Conservation (phyloP, 2,888 invertebrate species). For the Ommatoiulus sabulosus region DNA sequence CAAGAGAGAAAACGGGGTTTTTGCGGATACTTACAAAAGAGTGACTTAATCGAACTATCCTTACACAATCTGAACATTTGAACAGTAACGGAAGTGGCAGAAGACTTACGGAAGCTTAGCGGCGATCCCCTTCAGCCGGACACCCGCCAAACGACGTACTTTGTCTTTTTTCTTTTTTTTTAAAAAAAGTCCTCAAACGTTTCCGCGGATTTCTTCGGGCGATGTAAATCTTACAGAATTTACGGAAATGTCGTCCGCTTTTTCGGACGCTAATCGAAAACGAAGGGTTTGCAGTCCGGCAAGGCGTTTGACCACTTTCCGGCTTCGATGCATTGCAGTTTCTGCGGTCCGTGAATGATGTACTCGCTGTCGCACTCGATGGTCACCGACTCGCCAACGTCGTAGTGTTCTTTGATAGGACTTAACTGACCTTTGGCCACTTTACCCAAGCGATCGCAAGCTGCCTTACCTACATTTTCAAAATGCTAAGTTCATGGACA, state of each 20-base stretch:
- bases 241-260: not conserved
- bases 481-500: too few species aligned
- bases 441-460: slow-evolving; percentile 79
- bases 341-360: slow-evolving; percentile 71
- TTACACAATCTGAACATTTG: not conserved
- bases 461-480: slow-evolving; percentile 75
- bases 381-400: slow-evolving; percentile 78
- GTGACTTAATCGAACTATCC: not conserved
- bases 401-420: slow-evolving; percentile 80
- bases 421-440: slow-evolving; percentile 78
- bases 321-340: slow-evolving; percentile 75
- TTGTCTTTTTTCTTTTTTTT: not conserved
- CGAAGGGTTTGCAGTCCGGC: slow-evolving; percentile 72
- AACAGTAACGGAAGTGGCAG: not conserved
- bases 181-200: not conserved
- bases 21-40: slow-evolving; percentile 4
- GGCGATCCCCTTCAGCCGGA: not conserved
- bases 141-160: not conserved
- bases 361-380: slow-evolving; percentile 78
- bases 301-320: slow-evolving; percentile 78
- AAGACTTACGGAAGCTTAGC: not conserved
- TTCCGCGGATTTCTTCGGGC: not conserved
- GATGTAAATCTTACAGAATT: not conserved
- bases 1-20: too few species aligned
- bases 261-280: slow-evolving; percentile 8